Conservation (phyloP, 2,888 invertebrate species). For the Amblyteles armatorius region DNA sequence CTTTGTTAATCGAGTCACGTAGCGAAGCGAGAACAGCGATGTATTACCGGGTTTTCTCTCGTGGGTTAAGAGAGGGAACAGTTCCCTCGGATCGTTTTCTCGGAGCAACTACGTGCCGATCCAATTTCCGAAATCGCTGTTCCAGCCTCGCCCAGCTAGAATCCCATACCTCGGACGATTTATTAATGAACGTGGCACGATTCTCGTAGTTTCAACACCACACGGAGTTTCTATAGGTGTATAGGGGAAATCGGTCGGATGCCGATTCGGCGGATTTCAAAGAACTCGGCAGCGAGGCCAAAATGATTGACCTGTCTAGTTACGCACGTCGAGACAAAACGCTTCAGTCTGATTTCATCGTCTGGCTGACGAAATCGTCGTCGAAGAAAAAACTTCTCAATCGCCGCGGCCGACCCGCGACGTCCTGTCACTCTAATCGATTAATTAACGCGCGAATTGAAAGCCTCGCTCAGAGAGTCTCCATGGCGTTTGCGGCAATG, state of each 20-base stretch:
- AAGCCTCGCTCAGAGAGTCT: constrained; percentile 27
- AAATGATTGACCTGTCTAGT: too few relatives aligned
- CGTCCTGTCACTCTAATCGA: constrained; percentile 50
- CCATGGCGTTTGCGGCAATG: constrained; percentile 33
- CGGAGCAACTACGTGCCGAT: constrained; percentile 64
- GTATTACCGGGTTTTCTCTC: constrained; percentile 48
- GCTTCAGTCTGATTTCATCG: too few relatives aligned
- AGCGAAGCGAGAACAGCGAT: constrained; percentile 63
- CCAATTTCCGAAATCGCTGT: constrained; percentile 65
- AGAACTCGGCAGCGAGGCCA: too few relatives aligned
- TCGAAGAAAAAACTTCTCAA: constrained; percentile 20
- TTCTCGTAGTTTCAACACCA: constrained; percentile 15
- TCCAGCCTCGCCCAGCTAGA: constrained; percentile 38
- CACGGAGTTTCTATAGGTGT: not conserved
- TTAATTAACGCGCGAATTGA: constrained; percentile 60
- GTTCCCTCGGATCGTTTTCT: constrained; percentile 17
- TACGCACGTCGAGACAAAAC: not conserved
- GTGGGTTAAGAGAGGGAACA: not conserved
- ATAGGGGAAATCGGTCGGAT: not conserved
- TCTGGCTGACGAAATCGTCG: not conserved
- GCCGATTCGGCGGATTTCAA: too few relatives aligned
- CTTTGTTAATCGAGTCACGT: constrained; percentile 68
- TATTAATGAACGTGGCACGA: constrained; percentile 65
- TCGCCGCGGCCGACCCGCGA: constrained; percentile 22
- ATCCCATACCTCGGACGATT: constrained; percentile 41